Base-by-base conservation (phyloP, 2,888 invertebrate species). In the Minunthozetes semirufus region DNA sequence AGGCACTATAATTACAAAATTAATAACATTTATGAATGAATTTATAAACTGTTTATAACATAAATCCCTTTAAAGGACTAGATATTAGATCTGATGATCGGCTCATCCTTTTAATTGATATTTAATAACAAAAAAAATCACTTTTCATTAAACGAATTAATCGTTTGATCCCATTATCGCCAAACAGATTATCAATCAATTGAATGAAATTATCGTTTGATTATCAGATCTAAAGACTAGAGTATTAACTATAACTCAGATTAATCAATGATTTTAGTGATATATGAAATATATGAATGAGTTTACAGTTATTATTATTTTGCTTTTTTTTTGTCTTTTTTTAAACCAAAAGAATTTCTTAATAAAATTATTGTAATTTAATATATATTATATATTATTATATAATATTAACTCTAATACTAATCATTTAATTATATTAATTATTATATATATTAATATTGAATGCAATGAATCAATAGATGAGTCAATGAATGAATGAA, bases 1-100 rank as follows among this genome's bases (percentile, higher is more conserved):
- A 61, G 63, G 63, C 63, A 63, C 63, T 63, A 33, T 63, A 63
- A 63, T 29, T 33, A 63, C 63, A 63, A 63, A 50, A 33, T 33
- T 33, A 33, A 19, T 56, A 56, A 25, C 56, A 25, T 56, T n/a
- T n/a, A n/a, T n/a, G n/a, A 13, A 19, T 53, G 19, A 53, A 5
- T 53, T 53, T 33, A 33, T 33, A 33, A 33, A 33, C 33, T 15
- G 25, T 63, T 63, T 33, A 27, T 63, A 38, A 63, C 63, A 63
- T 33, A n/a, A 25, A 63, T 33, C 17, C n/a, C 38, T 6, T 25
- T 38, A 63, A 63, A 61, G 22, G 29, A 61, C 27, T 61, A 29
- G 61, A 61, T 53, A 53, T 61, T 61, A 61, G 61, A 61, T 61
- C 61, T 61, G 61, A 61, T 61, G 19, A 61, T 61, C 61, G 5